phyloP scores from a whole-genome alignment of 2,888 invertebrate genomes.

The Agrotis exclamationis region DNA sequence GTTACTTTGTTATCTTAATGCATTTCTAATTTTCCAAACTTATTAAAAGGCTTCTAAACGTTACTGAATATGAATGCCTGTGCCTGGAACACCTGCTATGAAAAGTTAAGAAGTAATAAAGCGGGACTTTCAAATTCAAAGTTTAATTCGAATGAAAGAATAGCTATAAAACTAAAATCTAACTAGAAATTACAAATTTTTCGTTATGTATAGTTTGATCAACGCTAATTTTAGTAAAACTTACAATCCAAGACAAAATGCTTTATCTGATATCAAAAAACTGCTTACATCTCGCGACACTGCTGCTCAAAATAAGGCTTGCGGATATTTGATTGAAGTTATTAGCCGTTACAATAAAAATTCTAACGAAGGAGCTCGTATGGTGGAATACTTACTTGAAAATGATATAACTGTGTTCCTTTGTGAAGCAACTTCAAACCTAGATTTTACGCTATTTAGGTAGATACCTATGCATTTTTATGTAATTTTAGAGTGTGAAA shows the following conservation, averaged over 20 bases:
- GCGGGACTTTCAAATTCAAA: slow-evolving; percentile 57
- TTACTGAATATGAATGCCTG: neutral
- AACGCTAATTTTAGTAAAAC: slow-evolving; percentile 83
- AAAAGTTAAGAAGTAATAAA: neutral
- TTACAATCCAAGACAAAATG: slow-evolving; percentile 86
- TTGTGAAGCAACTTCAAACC: slow-evolving; percentile 86
- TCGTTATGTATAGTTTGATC: slow-evolving; percentile 81
- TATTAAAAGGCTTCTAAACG: neutral
- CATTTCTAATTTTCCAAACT: neutral
- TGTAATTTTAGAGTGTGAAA: slow-evolving; percentile 22
- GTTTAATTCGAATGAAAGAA: slow-evolving; percentile 2
- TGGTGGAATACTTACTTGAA: slow-evolving; percentile 83
- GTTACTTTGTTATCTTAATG: neutral
- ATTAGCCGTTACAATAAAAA: slow-evolving; percentile 78
- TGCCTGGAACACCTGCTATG: slow-evolving; percentile 1
- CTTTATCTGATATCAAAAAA: slow-evolving; percentile 84
- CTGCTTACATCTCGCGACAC: slow-evolving; percentile 84
- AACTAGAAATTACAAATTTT: slow-evolving; percentile 1
- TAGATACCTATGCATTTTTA: slow-evolving; percentile 55
- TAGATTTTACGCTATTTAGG: slow-evolving; percentile 85
- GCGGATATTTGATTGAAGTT: slow-evolving; percentile 83
- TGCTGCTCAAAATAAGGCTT: slow-evolving; percentile 83
- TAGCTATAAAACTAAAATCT: neutral
- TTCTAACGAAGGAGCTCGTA: slow-evolving; percentile 76
- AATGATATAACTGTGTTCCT: slow-evolving; percentile 87